Evolutionary conservation across 2,113 vertebrate species (phyloP).

Genomic region (Pelobates fuscus): DNA sequence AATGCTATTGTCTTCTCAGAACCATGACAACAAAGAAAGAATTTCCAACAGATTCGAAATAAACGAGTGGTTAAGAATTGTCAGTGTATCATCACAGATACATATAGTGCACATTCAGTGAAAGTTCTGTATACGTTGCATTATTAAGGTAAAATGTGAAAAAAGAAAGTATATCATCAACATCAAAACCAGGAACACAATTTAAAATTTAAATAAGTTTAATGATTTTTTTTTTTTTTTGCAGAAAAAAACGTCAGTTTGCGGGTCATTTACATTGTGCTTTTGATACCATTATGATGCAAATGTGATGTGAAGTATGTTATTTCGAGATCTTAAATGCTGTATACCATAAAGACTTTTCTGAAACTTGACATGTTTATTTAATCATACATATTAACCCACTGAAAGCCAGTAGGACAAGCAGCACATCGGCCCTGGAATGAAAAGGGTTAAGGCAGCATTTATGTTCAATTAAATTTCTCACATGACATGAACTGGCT

Average conservation of each 20-base stretch:
- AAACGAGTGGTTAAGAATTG: too few species aligned
- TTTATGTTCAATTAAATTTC: neutral
- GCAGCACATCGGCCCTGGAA: slow-evolving; percentile 29
- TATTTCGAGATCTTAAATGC: neutral
- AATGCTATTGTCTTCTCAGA: too few species aligned
- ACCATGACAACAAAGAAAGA: too few species aligned
- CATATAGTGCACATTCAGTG: too few species aligned
- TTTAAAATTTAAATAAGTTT: neutral
- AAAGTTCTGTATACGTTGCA: too few species aligned
- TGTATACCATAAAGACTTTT: neutral
- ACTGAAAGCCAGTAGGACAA: neutral
- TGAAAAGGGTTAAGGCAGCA: slow-evolving; percentile 28
- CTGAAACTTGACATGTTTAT: neutral
- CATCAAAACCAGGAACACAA: neutral
- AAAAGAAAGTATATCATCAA: too few species aligned
- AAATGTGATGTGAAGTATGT: too few species aligned
- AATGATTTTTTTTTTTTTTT: neutral
- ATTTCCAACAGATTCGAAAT: too few species aligned
- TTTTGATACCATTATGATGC: neutral
- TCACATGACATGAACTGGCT: neutral
- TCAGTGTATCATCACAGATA: too few species aligned
- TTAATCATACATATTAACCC: neutral
- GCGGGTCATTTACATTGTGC: neutral
- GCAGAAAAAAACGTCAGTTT: neutral
- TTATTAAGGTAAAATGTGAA: too few species aligned